These are phyloP conservation scores for Dendroctonus ponderosae DNA, from an alignment of 1,140 invertebrate species.

Conservation along the genomic window DNA sequence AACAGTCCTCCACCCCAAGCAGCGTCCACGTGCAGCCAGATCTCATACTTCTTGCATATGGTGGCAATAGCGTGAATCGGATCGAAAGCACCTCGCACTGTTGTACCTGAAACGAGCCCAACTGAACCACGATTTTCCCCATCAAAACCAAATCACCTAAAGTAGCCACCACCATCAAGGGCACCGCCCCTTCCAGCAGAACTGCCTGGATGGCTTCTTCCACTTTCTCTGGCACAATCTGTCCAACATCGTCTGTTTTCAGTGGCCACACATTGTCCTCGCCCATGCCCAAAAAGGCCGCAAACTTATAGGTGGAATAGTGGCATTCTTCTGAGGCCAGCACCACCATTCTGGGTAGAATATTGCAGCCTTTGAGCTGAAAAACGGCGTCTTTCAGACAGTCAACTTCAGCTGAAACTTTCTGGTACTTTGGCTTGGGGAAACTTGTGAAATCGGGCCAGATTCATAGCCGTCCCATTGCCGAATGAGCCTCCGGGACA, in stretches of 20 bases:
- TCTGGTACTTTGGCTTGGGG: constrained; percentile 58
- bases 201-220: constrained; percentile 54
- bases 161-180: constrained; percentile 64
- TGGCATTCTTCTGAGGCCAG: constrained; percentile 65
- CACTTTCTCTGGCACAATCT: constrained; percentile 58
- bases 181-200: constrained; percentile 51
- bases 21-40: constrained; percentile 73
- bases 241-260: constrained; percentile 53
- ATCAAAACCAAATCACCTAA: constrained; percentile 53
- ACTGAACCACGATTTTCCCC: not conserved
- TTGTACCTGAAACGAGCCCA: constrained; percentile 45
- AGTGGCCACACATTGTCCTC: constrained; percentile 49
- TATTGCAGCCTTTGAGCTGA: constrained; percentile 45
- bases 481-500: constrained; percentile 72
- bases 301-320: constrained; percentile 65
- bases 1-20: constrained; percentile 70
- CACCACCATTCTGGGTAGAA: constrained; percentile 49
- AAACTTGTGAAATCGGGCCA: constrained; percentile 59
- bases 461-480: constrained; percentile 67
- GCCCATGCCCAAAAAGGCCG: constrained; percentile 54
- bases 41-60: constrained; percentile 59
- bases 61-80: constrained; percentile 61
- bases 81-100: constrained; percentile 63
- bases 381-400: not conserved
- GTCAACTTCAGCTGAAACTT: not conserved